A percentile compares a stretch with the other conserved stretches of the same genome.
These are phyloP conservation scores for Syrmaticus mikado DNA, from an alignment of 2,113 vertebrate genomes.

Conservation along the genomic window DNA sequence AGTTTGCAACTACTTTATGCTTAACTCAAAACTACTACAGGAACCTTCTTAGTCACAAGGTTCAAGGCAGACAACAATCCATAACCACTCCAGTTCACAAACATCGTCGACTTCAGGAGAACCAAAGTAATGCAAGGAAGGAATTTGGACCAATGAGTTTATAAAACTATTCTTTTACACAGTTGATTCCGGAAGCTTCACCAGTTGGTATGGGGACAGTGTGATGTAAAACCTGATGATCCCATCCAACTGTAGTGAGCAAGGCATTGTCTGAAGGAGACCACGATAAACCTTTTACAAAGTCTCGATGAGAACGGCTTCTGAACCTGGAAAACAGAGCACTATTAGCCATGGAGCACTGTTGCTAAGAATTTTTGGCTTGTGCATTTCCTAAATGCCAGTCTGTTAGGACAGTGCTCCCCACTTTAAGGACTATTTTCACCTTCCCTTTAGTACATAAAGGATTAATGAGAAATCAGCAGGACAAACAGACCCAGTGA, in stretches of 20 bases:
- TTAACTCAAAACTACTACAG: slow-evolving; percentile 50
- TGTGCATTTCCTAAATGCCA: neutral
- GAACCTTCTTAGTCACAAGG: slow-evolving; percentile 14
- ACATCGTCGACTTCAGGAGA: slow-evolving; percentile 38
- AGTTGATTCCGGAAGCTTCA: slow-evolving; percentile 61
- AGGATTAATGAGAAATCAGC: neutral
- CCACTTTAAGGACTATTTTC: neutral
- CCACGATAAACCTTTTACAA: slow-evolving; percentile 90
- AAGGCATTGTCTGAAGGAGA: slow-evolving; percentile 82
- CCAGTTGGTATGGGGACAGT: slow-evolving; percentile 68
- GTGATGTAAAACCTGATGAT: slow-evolving; percentile 95
- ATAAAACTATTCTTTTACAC: slow-evolving; percentile 73
- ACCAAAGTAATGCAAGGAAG: slow-evolving; percentile 40
- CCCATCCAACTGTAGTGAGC: slow-evolving; percentile 94
- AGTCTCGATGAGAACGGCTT: slow-evolving; percentile 88
- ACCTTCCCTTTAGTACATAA: neutral
- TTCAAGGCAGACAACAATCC: neutral
- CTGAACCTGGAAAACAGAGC: slow-evolving; percentile 80
- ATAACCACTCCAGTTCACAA: neutral
- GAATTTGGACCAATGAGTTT: slow-evolving; percentile 22
- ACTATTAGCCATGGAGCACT: neutral
- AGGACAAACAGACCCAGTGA: neutral
- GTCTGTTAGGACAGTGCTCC: neutral
- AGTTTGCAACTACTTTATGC: slow-evolving; percentile 23
- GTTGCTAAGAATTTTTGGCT: fast-evolving